Evolutionary conservation across 2,113 vertebrate species (phyloP), one percentile per base, ranked within the genome.

Genomic region (Cephalopterus ornatus): DNA sequence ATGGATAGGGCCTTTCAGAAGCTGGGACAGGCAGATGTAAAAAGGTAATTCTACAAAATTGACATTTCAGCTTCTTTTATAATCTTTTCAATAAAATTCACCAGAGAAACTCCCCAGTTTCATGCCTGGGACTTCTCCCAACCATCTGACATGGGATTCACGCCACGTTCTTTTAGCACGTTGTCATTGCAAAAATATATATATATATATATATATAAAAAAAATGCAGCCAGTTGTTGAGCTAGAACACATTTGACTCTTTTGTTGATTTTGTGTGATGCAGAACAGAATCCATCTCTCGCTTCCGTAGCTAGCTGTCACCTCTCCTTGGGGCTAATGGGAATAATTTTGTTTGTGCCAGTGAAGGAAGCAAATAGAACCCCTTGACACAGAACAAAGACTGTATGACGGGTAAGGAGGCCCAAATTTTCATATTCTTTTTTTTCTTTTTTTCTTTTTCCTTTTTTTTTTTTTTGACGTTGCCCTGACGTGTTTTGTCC

Each of bases 241-340:
- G 94, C 58, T 83, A 71, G 96, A 95, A 28, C 85, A 85, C 85
- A 53, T 95, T 90, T 93, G 95, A 94, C 82, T 88, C 9, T 97
- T 88, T 70, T 95, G 88, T 96, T 97, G 96, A 66, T 94, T 97
- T 95, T 93, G 82, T 96, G 92, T 97, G 94, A 97, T 93, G 82
- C 94, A 97, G 96, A 97, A 49, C 92, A 97, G 96, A 97, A 65
- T 90, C 84, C 88, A 95, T 88, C 85, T 83, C 85, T 94, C 9
- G 46, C 88, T 97, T 92, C 91, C 55, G 8, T 96, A 96, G 94
- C 82, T 97, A 97, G 95, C 94, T 95, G 96, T 92, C 94, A 90
- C 92, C 91, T 95, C 88, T 94, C 71, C 91, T 92, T 82, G 91
- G 91, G 96, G 95, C 94, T 96, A 94, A 92, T 94, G 94, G 85